Evolutionary conservation across 2,888 invertebrate species (phyloP).

Genomic region (Ectropis crepuscularia): DNA sequence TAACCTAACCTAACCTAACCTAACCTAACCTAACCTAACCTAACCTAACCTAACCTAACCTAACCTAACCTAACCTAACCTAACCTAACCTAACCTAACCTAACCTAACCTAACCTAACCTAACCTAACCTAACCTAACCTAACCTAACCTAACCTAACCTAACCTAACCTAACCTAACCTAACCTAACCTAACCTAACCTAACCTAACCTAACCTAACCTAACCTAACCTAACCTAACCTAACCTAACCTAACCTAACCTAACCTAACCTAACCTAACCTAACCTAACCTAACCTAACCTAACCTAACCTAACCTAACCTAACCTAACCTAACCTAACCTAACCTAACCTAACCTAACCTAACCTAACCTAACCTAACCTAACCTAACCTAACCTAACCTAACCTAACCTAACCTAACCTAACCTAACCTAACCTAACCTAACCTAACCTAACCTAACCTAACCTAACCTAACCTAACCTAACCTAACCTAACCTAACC

Average conservation of each 20-base stretch:
- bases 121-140: conserved; percentile 1
- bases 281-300: conserved; percentile 1
- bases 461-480: conserved; percentile 1
- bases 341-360: conserved; percentile 1
- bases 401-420: conserved; percentile 1
- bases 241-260: conserved; percentile 1
- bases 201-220: conserved; percentile 1
- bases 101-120: conserved; percentile 1
- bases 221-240: conserved; percentile 1
- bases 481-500: conserved; percentile 1
- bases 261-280: conserved; percentile 1
- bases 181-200: conserved; percentile 1
- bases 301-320: conserved; percentile 1
- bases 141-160: conserved; percentile 1
- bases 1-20: conserved; percentile 1
- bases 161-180: conserved; percentile 1
- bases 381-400: conserved; percentile 1
- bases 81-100: conserved; percentile 1
- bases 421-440: conserved; percentile 1
- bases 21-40: conserved; percentile 1
- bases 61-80: conserved; percentile 1
- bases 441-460: conserved; percentile 1
- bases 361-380: conserved; percentile 1
- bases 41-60: conserved; percentile 1
- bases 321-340: conserved; percentile 1